Evolutionary conservation across 1,140 invertebrate species (phyloP), one percentile per base, ranked within the genome.

Genomic region (Habropoda laboriosa): DNA sequence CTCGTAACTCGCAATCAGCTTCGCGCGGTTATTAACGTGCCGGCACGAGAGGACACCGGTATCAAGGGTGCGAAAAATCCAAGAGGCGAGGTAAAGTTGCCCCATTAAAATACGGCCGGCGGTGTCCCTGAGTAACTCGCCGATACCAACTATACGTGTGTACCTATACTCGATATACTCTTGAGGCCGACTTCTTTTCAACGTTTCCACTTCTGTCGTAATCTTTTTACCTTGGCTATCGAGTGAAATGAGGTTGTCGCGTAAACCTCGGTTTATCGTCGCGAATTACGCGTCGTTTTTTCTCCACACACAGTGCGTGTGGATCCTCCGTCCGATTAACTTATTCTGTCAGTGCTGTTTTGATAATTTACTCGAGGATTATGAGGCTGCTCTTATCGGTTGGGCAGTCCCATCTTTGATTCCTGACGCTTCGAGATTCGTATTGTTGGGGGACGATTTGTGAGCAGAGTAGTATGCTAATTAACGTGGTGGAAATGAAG

Each of bases 1-100:
- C 47, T 57, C 61, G 61, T 67, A 67, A 76, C 38, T 67, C 61
- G 61, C 73, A 76, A 76, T 76, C 73, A 67, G 30, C 38, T n/a
- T 24, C 24, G 49, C 40, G 35, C n/a, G n/a, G n/a, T 67, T 76
- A 76, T 76, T 66, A 67, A 67, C 27, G 27, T 16, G 4, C 51
- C 45, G n/a, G 27, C 13, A 7, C 13, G 6, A 12, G n/a, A 8
- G 16, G 13, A 13, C 35, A n/a, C 30, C 47, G 47, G 30, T 40
- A 66, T 45, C 51, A 16, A 35, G 61, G 61, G 61, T 45, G 64
- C 2, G 64, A 68, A 58, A 76, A 68, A 76, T 67, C 27, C n/a
- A n/a, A n/a, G 51, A 38, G 21, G 21, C 49, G 35, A 42, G 18
- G 35, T n/a, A 60, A n/a, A 75, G 24, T 55, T 40, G 72, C 27